Evolutionary conservation across 1,140 invertebrate species (phyloP), one percentile per base, ranked within the genome.

Genomic region (Drosophila neocordata): DNA sequence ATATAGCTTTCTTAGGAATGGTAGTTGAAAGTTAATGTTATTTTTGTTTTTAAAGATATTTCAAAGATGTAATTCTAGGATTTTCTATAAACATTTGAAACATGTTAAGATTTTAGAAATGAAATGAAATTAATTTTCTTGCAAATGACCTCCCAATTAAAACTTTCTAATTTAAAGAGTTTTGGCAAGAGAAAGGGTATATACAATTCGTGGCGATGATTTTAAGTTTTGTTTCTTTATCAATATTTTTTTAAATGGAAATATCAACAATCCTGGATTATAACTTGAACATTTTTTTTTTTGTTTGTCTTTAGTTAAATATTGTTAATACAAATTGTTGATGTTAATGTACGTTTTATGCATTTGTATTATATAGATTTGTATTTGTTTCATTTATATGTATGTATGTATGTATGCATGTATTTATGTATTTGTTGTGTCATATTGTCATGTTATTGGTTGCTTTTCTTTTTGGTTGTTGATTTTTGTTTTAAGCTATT

Each of bases 371-470:
- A 22, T 63, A 60, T 64, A n/a, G n/a, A n/a, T 59, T 13, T n/a
- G 15, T 63, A 64, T 64, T 59, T 20, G 3, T 55, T 66, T 71
- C 2, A 22, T 57, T 57, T 48, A 34, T 68, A 55, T 61, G 35
- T 57, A 52, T 65, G 20, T 68, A 22, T 59, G 58, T 58, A 38
- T 24, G n/a, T 70, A 44, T 53, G 51, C 52, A 65, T 76, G 61
- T 58, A 41, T 22, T 55, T 62, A 48, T 75, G 58, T 69, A 73
- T 75, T 79, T 77, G 52, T 77, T 67, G 41, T 69, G 65, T 89
- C 69, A 84, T 89, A 89, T 88, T 88, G 83, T 88, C 83, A 83
- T 79, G 80, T 84, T 84, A 85, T 85, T 83, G 80, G 73, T 76
- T 75, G 73, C 64, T 75, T 75, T 48, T 20, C 8, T 15, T 48